Conservation (phyloP, 2,888 invertebrate species). For the Bibio marci region DNA sequence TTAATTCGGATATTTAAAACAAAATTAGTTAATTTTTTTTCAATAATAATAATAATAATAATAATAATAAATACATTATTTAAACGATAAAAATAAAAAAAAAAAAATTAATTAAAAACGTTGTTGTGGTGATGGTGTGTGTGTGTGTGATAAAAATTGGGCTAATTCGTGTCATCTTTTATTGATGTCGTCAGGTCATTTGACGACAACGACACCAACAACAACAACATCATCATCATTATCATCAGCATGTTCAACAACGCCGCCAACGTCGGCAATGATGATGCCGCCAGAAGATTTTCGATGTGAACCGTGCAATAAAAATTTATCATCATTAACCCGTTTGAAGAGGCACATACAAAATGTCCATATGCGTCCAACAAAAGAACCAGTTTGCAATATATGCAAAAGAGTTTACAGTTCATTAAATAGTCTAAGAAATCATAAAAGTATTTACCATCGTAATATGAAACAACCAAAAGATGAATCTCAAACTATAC, state of each 20-base stretch:
- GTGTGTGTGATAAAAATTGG: slow-evolving; percentile 19
- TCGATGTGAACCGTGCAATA: slow-evolving; percentile 84
- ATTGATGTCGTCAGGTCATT: slow-evolving; percentile 32
- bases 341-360: slow-evolving; percentile 82
- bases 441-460: slow-evolving; percentile 87
- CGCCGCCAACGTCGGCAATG: slow-evolving; percentile 16
- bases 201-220: slow-evolving; percentile 26
- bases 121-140: slow-evolving; percentile 21
- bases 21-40: no score
- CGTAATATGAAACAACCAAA: slow-evolving; percentile 58
- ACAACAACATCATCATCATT: slow-evolving; percentile 18
- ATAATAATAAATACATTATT: neutral
- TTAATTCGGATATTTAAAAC: no score
- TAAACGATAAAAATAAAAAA: slow-evolving; percentile 3
- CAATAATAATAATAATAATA: slow-evolving; percentile 1
- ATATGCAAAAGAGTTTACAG: slow-evolving; percentile 85
- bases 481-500: slow-evolving; percentile 20
- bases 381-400: slow-evolving; percentile 80
- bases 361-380: slow-evolving; percentile 81
- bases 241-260: slow-evolving; percentile 20
- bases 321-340: slow-evolving; percentile 72
- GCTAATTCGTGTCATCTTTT: slow-evolving; percentile 31
- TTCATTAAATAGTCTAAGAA: slow-evolving; percentile 76
- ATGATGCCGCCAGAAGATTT: slow-evolving; percentile 43
- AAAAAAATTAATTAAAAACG: slow-evolving; percentile 11